Evolutionary conservation across 2,888 invertebrate genomes (phyloP).

Genomic region (Clunio marinus): DNA sequence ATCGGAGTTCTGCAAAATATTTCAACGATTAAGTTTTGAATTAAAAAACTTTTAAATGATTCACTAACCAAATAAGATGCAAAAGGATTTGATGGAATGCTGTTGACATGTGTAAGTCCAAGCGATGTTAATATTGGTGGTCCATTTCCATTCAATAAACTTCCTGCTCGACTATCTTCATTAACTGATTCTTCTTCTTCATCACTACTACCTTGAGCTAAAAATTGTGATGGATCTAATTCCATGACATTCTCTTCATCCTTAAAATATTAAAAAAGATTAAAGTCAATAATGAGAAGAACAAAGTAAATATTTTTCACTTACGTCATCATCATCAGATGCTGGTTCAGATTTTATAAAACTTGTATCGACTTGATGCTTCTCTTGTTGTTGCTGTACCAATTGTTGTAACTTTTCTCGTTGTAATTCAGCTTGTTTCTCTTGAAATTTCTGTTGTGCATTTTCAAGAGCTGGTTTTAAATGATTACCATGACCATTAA

Average conservation of each 20-base stretch:
- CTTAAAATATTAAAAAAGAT: conserved; percentile 1
- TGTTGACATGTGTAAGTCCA: conserved; percentile 43
- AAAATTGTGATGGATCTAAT: conserved; percentile 50
- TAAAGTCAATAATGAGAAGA: neutral
- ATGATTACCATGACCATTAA: conserved; percentile 34
- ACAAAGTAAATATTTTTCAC: neutral
- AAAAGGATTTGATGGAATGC: conserved; percentile 41
- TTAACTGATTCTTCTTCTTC: conserved; percentile 40
- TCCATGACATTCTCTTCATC: conserved; percentile 44
- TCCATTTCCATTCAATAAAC: conserved; percentile 39
- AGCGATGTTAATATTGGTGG: conserved; percentile 44
- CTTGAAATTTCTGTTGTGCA: conserved; percentile 35
- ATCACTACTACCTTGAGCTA: conserved; percentile 43
- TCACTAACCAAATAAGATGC: conserved; percentile 18
- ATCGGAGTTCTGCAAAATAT: conserved; percentile 32
- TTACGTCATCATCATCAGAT: conserved; percentile 33
- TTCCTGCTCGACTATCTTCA: conserved; percentile 7
- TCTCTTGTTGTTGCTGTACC: conserved; percentile 15
- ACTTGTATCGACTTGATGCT: conserved; percentile 14
- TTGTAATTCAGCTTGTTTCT: conserved; percentile 34
- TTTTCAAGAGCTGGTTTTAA: conserved; percentile 35
- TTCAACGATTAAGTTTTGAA: neutral
- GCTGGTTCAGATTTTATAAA: conserved; percentile 37
- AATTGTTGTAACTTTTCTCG: conserved; percentile 26
- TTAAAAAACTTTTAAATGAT: neutral